Conservation (phyloP, 2,113 vertebrate species). For the Mus musculus region GRCm39 chr8:45519001-45519500, state of each 20-base stretch:
- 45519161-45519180: background rate
- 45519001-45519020: no score
- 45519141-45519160: background rate
- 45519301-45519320: no score
- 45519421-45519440: no score
- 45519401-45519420: fast-evolving
- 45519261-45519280: background rate
- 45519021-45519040: background rate
- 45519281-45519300: background rate
- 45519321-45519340: background rate
- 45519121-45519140: background rate
- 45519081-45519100: background rate
- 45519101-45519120: background rate
- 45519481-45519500: background rate
- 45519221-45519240: no score
- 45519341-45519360: no score
- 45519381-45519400: background rate
- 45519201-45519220: background rate
- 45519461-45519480: background rate
- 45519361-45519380: background rate
- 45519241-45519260: no score
- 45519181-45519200: background rate
- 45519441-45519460: background rate
- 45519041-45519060: background rate
- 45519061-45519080: background rate